A percentile compares a stretch with the other conserved stretches of the same genome.
Conservation (phyloP, 2,888 invertebrate species). For the Dryobotodes eremita region DNA sequence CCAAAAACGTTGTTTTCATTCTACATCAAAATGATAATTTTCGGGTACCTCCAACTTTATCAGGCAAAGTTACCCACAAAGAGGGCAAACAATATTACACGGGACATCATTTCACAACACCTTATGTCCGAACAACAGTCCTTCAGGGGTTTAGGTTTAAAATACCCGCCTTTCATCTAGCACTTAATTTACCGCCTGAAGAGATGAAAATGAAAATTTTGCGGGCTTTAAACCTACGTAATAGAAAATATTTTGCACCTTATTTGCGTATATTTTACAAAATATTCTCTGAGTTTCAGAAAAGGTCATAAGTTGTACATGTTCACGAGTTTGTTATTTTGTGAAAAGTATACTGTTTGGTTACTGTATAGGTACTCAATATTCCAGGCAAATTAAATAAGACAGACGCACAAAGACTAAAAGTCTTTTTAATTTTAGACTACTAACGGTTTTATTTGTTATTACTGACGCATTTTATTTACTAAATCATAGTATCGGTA, state of each 20-base stretch:
- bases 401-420: no score
- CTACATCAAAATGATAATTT: constrained; percentile 10
- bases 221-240: constrained; percentile 10
- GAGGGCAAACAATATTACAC: constrained; percentile 19
- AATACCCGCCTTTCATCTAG: constrained; percentile 16
- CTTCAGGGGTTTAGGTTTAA: constrained; percentile 8
- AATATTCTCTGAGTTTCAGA: background rate
- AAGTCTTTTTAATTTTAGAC: background rate
- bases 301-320: background rate
- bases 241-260: constrained; percentile 23
- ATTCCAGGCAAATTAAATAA: background rate
- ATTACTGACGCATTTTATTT: background rate
- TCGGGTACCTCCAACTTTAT: background rate
- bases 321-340: background rate
- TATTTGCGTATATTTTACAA: constrained; percentile 26
- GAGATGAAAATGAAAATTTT: constrained; percentile 52
- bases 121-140: constrained; percentile 15
- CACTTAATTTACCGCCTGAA: constrained; percentile 45
- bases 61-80: constrained; percentile 33
- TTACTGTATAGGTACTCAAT: no score
- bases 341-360: background rate
- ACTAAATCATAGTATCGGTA: background rate
- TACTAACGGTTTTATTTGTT: background rate
- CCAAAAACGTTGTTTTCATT: background rate
- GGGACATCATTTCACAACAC: constrained; percentile 21